Evolutionary conservation across 2,888 invertebrate genomes (phyloP).

Genomic region (Opisthograptis luteolata): DNA sequence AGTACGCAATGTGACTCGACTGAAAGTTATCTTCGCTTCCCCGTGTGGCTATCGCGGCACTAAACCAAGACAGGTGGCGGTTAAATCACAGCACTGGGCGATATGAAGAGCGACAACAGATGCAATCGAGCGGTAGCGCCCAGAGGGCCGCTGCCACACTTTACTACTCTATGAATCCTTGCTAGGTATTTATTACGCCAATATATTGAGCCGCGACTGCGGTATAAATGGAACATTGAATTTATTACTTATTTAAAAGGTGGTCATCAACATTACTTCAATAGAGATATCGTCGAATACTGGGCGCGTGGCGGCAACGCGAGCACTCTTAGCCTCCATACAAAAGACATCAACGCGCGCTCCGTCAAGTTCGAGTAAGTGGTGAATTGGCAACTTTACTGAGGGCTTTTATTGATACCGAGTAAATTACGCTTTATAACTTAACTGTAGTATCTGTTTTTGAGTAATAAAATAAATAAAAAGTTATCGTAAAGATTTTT

Average conservation of each 20-base stretch:
- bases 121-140: slow-evolving; percentile 54
- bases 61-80: slow-evolving; percentile 71
- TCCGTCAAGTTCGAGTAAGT: neutral
- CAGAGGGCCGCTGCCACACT: slow-evolving; percentile 45
- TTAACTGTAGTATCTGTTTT: neutral
- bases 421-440: neutral
- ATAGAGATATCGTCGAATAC: slow-evolving; percentile 2
- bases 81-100: slow-evolving; percentile 66
- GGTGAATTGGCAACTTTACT: neutral
- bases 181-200: slow-evolving; percentile 42
- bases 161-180: slow-evolving; percentile 32
- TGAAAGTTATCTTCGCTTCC: slow-evolving; percentile 53
- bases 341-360: slow-evolving; percentile 34
- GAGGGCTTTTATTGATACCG: neutral
- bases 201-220: slow-evolving; percentile 32
- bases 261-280: slow-evolving; percentile 8
- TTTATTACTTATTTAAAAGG: slow-evolving; percentile 20
- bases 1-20: slow-evolving; percentile 32
- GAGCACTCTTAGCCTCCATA: slow-evolving; percentile 6
- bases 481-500: neutral
- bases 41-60: slow-evolving; percentile 62
- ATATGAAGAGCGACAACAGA: slow-evolving; percentile 67
- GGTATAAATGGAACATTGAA: slow-evolving; percentile 28
- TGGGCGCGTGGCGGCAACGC: neutral
- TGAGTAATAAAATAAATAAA: neutral